Base-by-base conservation (phyloP, 1,140 invertebrate species). In the Heliothis subflexa region DNA sequence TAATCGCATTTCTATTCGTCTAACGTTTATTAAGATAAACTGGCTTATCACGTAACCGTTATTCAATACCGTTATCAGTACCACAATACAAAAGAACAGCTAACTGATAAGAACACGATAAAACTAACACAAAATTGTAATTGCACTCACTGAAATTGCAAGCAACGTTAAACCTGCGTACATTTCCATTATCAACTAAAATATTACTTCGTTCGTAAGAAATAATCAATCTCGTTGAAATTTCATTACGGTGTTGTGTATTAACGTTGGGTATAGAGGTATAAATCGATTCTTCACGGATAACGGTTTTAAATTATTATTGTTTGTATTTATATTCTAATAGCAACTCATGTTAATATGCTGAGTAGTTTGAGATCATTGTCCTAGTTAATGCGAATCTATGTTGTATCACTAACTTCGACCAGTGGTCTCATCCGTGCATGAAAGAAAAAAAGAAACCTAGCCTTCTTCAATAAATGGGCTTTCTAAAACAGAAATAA, bases 81-180 rank as follows among this genome's bases (percentile, higher is more conserved):
- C 9, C 33, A 55, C 9, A 18, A 18, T 18, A 18, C 10, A 55
- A 55, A 55, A 4, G 21, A 25, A 25, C 21, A 25, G 21, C 21
- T 25, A 4, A 0, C n/a, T 52, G 50, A 55, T 18, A 18, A 55
- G 9, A 52, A 13, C 4, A 66, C 16, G 10, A 68, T 10, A 49
- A 13, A 50, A n/a, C n/a, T 50, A 47, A 16, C 7, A 28, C 14
- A 72, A n/a, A 33, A 72, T 28, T 16, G 18, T 0, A 55, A 18
- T 55, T 18, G n/a, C 59, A 75, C 73, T 75, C 73, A 75, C 73
- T 62, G 55, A 25, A 16, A 74, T 40, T n/a, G 25, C 73, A 64
- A 75, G 14, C 28, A 52, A 52, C 73, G 59, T 75, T 33, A 75
- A 52, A 52, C 73, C 59, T 11, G 57, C 73, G 45, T 50, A 12